Percentiles rank a stretch among this genome's conserved stretches.
phyloP scores from a whole-genome alignment of 2,113 vertebrate species.

The Albula glossodonta region DNA sequence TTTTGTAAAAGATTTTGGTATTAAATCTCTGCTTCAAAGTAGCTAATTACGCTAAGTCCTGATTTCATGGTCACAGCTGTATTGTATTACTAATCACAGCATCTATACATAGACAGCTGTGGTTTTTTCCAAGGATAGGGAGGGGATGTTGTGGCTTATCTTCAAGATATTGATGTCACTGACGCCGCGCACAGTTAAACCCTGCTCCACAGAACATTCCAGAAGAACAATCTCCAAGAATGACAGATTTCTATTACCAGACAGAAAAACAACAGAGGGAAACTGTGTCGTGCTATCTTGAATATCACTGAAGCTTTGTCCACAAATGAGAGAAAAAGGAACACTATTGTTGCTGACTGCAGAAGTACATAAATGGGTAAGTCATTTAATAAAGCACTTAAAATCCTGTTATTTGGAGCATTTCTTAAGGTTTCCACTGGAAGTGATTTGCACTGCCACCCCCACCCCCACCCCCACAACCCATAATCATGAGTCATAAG shows the following conservation, averaged over 20 bases:
- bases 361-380: constrained; percentile 5
- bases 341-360: constrained; percentile 10
- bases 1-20: constrained; percentile 75
- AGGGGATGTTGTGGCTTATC: constrained; percentile 60
- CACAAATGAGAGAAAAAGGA: not conserved
- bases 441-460: constrained; percentile 16
- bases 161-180: constrained; percentile 58
- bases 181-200: constrained; percentile 20
- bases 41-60: constrained; percentile 75
- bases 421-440: constrained; percentile 29
- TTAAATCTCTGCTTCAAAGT: constrained; percentile 75
- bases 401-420: constrained; percentile 12
- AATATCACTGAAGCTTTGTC: not conserved
- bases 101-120: constrained; percentile 49
- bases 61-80: constrained; percentile 80
- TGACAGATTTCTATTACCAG: constrained; percentile 15
- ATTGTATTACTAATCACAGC: constrained; percentile 72
- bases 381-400: constrained; percentile 17
- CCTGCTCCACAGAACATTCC: constrained; percentile 8
- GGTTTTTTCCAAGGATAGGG: constrained; percentile 33
- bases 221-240: constrained; percentile 18
- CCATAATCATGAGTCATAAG: constrained; percentile 28
- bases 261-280: constrained; percentile 19
- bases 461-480: constrained; percentile 9
- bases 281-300: not conserved